Evolutionary conservation across 2,113 vertebrate species (phyloP).

Genomic region (Alexandromys fortis): DNA sequence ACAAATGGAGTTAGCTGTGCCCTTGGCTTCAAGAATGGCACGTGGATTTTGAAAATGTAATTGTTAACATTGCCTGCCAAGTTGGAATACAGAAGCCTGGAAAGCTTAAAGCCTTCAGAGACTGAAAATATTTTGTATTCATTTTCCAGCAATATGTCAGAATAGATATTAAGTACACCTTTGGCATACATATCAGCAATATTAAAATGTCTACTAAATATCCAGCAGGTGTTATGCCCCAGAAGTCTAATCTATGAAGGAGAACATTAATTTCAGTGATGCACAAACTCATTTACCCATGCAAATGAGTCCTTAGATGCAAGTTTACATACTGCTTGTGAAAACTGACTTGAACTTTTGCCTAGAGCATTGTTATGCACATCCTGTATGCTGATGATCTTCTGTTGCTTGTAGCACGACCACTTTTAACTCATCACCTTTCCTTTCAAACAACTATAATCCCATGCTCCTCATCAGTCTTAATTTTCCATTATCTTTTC

Average conservation of each 20-base stretch:
- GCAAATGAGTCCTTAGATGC: constrained; percentile 54
- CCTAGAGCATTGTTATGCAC: background rate
- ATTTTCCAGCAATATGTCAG: constrained; percentile 40
- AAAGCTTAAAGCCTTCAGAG: constrained; percentile 51
- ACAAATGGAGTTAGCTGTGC: constrained; percentile 18
- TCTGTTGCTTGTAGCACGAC: background rate
- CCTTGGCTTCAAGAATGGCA: constrained; percentile 23
- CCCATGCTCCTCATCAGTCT: background rate
- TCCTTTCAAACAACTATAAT: background rate
- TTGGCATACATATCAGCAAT: constrained; percentile 22
- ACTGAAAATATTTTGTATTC: constrained; percentile 31
- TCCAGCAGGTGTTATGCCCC: constrained; percentile 32
- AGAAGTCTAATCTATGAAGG: constrained; percentile 40
- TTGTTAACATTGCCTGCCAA: constrained; percentile 53
- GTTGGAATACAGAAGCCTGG: constrained; percentile 32
- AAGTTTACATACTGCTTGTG: constrained; percentile 25
- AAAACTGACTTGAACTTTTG: constrained; percentile 58
- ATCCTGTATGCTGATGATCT: background rate
- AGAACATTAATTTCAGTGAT: constrained; percentile 39
- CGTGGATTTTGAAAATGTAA: constrained; percentile 52
- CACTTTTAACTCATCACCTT: background rate
- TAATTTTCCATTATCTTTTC: background rate
- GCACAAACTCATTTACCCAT: constrained; percentile 13
- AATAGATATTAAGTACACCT: constrained; percentile 35
- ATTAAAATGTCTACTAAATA: constrained; percentile 48